Evolutionary conservation across 2,113 vertebrate genomes (phyloP).

Genomic region (Butastur rufipennis): DNA sequence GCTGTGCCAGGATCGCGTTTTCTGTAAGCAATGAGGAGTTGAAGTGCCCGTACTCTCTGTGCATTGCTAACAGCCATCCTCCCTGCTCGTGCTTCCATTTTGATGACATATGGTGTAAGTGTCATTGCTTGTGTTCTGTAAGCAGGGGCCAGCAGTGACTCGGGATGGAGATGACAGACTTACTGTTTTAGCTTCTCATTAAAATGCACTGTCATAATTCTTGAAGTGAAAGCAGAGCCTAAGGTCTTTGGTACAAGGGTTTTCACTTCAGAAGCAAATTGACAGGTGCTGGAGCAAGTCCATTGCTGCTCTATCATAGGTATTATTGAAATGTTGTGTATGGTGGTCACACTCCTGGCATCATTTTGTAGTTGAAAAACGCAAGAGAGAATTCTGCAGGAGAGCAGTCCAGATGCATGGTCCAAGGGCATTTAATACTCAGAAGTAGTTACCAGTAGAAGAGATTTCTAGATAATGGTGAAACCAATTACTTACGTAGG

Average conservation of each 20-base stretch:
- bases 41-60: not conserved
- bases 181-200: not conserved
- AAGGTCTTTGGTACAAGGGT: not conserved
- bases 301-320: not conserved
- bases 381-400: no score
- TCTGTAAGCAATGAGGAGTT: no score
- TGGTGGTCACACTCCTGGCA: not conserved
- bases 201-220: not conserved
- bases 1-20: not conserved
- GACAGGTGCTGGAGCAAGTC: not conserved
- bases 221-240: not conserved
- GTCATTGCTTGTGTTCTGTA: not conserved
- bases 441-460: not conserved
- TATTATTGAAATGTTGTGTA: not conserved
- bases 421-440: not conserved
- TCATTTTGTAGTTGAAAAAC: not conserved
- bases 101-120: not conserved
- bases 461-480: not conserved
- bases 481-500: not conserved
- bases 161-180: not conserved
- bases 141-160: not conserved
- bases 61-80: not conserved
- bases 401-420: fast-evolving
- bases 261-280: not conserved
- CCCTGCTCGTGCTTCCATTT: not conserved